Evolutionary conservation across 64 coral and sea anemone species (phyloP), one percentile per base, ranked within the genome.

Genomic region (Porites australiensis): DNA sequence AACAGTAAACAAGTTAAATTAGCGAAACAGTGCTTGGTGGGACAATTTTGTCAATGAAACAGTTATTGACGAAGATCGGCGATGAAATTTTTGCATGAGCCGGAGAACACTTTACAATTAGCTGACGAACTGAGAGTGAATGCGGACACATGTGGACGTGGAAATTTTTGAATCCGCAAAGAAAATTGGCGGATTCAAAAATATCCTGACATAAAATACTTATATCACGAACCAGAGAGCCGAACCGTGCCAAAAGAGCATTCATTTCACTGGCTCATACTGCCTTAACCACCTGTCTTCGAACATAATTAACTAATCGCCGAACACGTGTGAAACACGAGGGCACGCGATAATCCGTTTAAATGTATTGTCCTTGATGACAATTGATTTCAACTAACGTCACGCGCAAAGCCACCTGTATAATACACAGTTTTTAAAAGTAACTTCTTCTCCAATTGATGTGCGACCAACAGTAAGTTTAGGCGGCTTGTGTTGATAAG

Each of bases 261-360:
- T 65, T 51, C 81, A 23, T 65, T 83, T 54, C 20, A 77, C 51
- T 44, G 58, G 0, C 58, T 59, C 27, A 37, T 37, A 12, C 54
- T 64, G 62, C 51, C 50, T 23, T 7, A 51, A 19, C 81, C 81
- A 84, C 58, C 81, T 84, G 81, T 84, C 19, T 4, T 19, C 3
- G 13, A 64, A 64, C 62, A 18, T 19, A 64, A 37, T 37, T 37
- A 37, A 19, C 18, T 64, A 50, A 76, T 76, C 14, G 48, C 73
- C 4, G 19, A 65, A 66, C 81, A 84, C 81, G 63, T 84, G 81
- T 15, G 47, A 84, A 84, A 84, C 81, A 84, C 58, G 81, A 68
- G 81, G 61, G 63, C 81, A 68, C 45, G 44, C 46, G 61, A 50
- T 68, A 84, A 66, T 16, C 79, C 27, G 44, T 48, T 64, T 47